Base-by-base conservation (phyloP, 2,888 invertebrate species). In the Plebejus argus region DNA sequence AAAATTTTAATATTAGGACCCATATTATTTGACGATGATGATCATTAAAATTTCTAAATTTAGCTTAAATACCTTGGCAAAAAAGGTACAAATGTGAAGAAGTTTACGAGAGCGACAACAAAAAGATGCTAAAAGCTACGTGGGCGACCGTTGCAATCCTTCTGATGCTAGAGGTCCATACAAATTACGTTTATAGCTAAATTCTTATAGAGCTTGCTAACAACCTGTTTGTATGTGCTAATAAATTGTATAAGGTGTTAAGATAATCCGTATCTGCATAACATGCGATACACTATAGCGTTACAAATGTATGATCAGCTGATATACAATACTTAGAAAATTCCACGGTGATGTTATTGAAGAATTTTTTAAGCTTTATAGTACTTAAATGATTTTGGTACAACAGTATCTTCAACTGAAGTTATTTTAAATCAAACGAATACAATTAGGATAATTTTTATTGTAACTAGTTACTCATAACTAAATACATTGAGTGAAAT, bases 131-230 rank as follows among this genome's bases (percentile, higher is more conserved):
- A 78, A 79, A 79, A 76, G 70, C 75, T 71, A 78, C 81, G 81
- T 81, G 81, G 81, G 81, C 80, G 81, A 79, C 35, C 77, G 53
- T 81, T 78, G 78, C 81, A 75, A 79, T 78, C 79, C 79, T 35
- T 81, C 80, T 77, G 79, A 79, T 80, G 81, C 79, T 78, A 81
- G 77, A 88, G 85, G 89, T 88, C 85, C 86, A 88, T 89, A 91
- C 90, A 91, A 91, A 91, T 91, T 89, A 91, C 90, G 86, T 91
- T 92, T 91, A 91, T 91, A 86, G 87, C 87, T 88, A 86, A 87
- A 86, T 85, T 87, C 85, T 86, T 85, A 87, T 86, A 85, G 84
- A 85, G 91, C 90, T 90, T 91, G 88, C 85, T 56, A 83, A 87
- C 88, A 92, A 92, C 92, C 92, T 90, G 93, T 90, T 92, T 83